Conservation (phyloP, 2,888 invertebrate genomes). For the Sturmia bella region DNA sequence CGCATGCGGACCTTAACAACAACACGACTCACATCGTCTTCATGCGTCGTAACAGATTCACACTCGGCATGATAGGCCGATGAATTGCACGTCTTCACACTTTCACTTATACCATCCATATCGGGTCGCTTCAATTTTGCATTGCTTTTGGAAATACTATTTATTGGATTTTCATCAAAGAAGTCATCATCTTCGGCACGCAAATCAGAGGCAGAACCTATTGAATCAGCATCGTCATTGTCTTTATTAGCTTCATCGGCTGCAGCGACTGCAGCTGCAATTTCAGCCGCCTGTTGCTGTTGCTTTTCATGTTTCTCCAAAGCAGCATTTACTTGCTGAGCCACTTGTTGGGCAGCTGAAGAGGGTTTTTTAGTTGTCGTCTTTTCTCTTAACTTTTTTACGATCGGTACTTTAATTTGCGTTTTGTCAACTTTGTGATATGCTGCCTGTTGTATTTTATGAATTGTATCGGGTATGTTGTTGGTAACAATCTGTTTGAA, state of each 20-base stretch:
- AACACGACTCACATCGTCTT: constrained; percentile 84
- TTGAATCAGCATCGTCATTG: constrained; percentile 86
- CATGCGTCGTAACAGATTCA: constrained; percentile 86
- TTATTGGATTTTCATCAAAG: constrained; percentile 81
- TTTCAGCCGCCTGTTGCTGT: constrained; percentile 72
- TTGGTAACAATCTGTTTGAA: constrained; percentile 82
- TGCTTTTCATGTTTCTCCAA: constrained; percentile 72
- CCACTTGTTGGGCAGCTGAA: constrained; percentile 78
- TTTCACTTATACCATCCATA: constrained; percentile 84
- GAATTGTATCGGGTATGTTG: constrained; percentile 83
- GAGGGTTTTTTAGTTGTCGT: constrained; percentile 78
- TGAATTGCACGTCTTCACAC: constrained; percentile 86
- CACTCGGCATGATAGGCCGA: constrained; percentile 89
- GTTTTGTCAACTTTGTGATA: constrained; percentile 83
- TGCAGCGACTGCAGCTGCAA: constrained; percentile 71
- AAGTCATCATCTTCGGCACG: constrained; percentile 83
- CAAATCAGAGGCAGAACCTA: constrained; percentile 88
- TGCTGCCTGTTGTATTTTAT: constrained; percentile 82
- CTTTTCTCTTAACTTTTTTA: constrained; percentile 82
- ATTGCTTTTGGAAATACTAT: constrained; percentile 66
- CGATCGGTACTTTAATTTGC: constrained; percentile 80
- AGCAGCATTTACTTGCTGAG: constrained; percentile 74
- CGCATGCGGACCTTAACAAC: constrained; percentile 83
- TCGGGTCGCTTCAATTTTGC: constrained; percentile 80
- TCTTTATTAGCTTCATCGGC: constrained; percentile 74